These are phyloP conservation scores for Esox masquinongy DNA, from an alignment of 2,797 vertebrate genomes.

Conservation along the genomic window DNA sequence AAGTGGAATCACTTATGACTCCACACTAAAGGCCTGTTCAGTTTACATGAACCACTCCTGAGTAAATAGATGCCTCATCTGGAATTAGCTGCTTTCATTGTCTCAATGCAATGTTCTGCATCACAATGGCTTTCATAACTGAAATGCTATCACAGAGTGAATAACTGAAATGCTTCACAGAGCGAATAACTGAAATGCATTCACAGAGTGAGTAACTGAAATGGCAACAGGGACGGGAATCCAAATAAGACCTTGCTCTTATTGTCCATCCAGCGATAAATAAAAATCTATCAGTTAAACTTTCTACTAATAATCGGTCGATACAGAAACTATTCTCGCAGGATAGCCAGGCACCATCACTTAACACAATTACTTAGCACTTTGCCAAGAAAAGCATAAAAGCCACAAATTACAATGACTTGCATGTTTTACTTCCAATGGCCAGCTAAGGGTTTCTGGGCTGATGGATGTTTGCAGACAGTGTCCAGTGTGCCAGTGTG, in stretches of 20 bases:
- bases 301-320: background rate
- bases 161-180: no score
- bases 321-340: background rate
- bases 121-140: background rate
- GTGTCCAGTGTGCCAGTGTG: background rate
- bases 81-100: constrained; percentile 17
- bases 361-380: background rate
- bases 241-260: background rate
- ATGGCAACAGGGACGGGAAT: background rate
- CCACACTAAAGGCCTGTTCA: constrained; percentile 26
- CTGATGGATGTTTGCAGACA: background rate
- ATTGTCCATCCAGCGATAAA: background rate
- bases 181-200: no score
- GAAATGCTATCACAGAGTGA: background rate
- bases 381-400: background rate
- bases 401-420: background rate
- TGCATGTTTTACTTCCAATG: background rate
- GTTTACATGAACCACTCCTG: constrained; percentile 6
- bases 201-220: background rate
- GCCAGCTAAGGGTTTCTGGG: constrained; percentile 31
- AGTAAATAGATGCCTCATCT: constrained; percentile 19
- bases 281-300: background rate
- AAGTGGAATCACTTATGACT: constrained; percentile 15
- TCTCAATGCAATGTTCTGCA: constrained; percentile 19
- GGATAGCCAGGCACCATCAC: background rate